phyloP scores from a whole-genome alignment of 1,140 invertebrate genomes.

The Aphaenogaster ashmeadi region DNA sequence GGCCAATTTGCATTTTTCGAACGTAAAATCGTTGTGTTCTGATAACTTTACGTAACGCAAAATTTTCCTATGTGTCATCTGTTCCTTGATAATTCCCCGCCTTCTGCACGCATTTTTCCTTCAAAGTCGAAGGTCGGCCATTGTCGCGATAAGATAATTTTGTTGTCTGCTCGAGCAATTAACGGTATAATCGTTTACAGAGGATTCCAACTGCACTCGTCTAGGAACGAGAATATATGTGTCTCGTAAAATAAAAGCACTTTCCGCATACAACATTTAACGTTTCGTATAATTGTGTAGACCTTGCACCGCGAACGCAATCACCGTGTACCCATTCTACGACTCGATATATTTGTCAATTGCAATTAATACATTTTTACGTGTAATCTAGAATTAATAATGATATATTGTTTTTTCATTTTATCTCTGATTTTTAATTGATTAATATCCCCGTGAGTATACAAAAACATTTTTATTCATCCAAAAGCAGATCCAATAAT shows the following conservation, averaged over 20 bases:
- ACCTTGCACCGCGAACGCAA: neutral
- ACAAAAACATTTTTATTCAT: neutral
- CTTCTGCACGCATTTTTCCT: constrained; percentile 11
- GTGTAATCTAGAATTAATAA: neutral
- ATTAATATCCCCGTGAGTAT: neutral
- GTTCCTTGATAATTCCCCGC: neutral
- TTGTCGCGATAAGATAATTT: constrained; percentile 52
- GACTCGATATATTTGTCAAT: neutral
- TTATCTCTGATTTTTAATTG: neutral
- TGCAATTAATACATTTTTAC: neutral
- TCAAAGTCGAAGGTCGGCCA: neutral
- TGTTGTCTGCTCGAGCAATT: constrained; percentile 41
- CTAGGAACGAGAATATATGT: neutral
- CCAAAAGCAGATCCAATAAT: neutral
- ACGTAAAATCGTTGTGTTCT: neutral
- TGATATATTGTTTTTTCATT: neutral
- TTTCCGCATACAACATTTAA: neutral
- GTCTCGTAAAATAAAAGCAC: neutral
- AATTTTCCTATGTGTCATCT: neutral
- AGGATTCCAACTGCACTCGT: neutral
- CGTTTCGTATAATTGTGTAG: neutral
- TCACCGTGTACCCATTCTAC: neutral
- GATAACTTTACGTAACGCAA: constrained; percentile 10
- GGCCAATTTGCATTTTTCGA: neutral
- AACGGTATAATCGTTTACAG: constrained; percentile 22